phyloP scores from a whole-genome alignment of 1,140 invertebrate species.

The Eulimnadia texana region DNA sequence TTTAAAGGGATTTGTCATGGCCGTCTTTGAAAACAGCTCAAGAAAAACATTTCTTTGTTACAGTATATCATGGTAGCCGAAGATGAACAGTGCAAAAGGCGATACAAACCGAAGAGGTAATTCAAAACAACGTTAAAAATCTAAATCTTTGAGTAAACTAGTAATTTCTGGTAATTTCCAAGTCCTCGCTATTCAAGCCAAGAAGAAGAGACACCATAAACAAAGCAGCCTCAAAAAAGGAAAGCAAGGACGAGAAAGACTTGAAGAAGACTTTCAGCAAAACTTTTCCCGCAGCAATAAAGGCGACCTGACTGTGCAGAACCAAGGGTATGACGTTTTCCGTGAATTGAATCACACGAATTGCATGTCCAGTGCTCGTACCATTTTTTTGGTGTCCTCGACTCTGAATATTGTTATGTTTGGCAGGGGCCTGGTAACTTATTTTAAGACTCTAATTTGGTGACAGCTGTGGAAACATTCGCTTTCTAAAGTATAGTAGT shows the following conservation, averaged over 20 bases:
- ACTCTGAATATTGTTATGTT: background rate
- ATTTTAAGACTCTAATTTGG: too few species aligned
- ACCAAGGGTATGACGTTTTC: background rate
- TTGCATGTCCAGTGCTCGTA: background rate
- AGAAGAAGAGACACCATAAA: slow-evolving; percentile 15
- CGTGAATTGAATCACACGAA: background rate
- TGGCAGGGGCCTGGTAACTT: too few species aligned
- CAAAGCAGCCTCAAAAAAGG: background rate
- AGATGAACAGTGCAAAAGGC: slow-evolving; percentile 12
- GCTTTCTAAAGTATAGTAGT: too few species aligned
- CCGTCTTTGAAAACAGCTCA: too few species aligned
- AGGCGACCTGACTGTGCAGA: background rate
- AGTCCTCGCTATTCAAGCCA: slow-evolving; percentile 15
- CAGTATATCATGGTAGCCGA: too few species aligned
- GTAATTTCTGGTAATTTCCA: background rate
- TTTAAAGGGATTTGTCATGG: too few species aligned
- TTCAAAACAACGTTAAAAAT: background rate
- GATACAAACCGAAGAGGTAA: slow-evolving; percentile 15
- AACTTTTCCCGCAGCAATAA: background rate
- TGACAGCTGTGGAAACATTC: too few species aligned
- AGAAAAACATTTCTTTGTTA: too few species aligned
- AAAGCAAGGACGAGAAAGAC: background rate
- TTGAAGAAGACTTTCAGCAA: slow-evolving; percentile 6
- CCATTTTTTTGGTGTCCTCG: too few species aligned
- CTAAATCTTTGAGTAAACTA: background rate